phyloP scores from a whole-genome alignment of 2,113 vertebrate genomes.

The Amphiprion percula region DNA sequence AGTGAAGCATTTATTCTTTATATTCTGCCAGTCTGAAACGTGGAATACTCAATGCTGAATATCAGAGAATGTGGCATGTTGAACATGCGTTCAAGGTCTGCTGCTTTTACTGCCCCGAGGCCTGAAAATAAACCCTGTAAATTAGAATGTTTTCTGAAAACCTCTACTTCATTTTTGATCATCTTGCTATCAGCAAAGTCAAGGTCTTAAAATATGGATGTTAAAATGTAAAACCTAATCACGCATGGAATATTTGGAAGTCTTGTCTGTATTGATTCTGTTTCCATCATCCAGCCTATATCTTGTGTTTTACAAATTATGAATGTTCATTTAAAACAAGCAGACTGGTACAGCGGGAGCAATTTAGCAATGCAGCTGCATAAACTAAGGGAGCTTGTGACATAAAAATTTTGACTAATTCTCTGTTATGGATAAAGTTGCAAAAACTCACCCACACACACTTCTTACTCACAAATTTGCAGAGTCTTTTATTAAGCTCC shows the following conservation, averaged over 20 bases:
- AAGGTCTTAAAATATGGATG: neutral
- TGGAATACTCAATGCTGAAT: neutral
- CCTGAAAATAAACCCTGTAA: constrained; percentile 3
- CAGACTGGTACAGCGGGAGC: no score
- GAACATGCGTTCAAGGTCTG: constrained; percentile 12
- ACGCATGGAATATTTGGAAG: neutral
- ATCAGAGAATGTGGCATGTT: constrained; percentile 12
- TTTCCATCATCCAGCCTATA: no score
- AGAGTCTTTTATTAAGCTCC: no score
- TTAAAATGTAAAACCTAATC: neutral
- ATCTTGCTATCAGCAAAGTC: neutral
- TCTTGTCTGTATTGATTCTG: neutral
- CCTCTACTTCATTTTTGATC: neutral
- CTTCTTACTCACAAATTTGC: neutral
- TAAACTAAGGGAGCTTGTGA: no score
- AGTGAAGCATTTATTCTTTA: neutral
- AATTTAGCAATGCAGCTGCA: no score
- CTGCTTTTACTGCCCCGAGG: neutral
- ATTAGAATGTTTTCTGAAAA: no score
- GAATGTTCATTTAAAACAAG: no score
- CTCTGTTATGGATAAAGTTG: no score
- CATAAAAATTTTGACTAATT: no score
- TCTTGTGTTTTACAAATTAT: no score
- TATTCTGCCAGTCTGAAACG: neutral
- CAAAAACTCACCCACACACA: no score